These are phyloP conservation scores for Phytoseiulus persimilis DNA, from an alignment of 2,888 invertebrate genomes.

Conservation along the genomic window DNA sequence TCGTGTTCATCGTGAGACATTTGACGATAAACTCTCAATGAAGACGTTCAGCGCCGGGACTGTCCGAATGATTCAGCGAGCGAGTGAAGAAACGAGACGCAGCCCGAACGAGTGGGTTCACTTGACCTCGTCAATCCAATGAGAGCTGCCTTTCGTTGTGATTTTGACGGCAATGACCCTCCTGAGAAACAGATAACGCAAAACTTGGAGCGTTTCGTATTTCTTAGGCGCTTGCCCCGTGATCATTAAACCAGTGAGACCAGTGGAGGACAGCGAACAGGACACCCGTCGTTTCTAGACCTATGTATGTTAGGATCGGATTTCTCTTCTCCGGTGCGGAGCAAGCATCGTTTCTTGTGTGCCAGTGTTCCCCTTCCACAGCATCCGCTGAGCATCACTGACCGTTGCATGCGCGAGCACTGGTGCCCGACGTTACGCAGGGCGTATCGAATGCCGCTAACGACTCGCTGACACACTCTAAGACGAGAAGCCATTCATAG, in stretches of 20 bases:
- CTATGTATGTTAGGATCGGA: not conserved
- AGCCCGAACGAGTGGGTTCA: not conserved
- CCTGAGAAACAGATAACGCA: not conserved
- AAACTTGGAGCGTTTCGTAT: not conserved
- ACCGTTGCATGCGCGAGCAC: not conserved
- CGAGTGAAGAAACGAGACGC: not conserved
- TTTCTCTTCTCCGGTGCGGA: not conserved
- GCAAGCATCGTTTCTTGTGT: not conserved
- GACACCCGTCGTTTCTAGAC: not conserved
- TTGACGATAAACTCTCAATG: not conserved
- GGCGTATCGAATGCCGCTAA: not conserved
- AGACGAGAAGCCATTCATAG: not conserved
- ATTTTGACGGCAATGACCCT: not conserved
- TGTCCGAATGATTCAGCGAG: not conserved
- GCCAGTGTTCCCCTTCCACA: not conserved
- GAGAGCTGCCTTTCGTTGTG: not conserved
- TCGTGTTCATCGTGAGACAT: not conserved
- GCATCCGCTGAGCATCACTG: not conserved
- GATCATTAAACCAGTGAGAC: not conserved
- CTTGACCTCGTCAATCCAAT: not conserved
- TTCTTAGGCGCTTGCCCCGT: not conserved
- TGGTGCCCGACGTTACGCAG: not conserved
- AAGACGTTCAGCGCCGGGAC: not conserved
- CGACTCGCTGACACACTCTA: not conserved
- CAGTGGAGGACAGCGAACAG: not conserved